Base-by-base conservation (phyloP, 2,888 invertebrate genomes). In the Cordilura impudica region DNA sequence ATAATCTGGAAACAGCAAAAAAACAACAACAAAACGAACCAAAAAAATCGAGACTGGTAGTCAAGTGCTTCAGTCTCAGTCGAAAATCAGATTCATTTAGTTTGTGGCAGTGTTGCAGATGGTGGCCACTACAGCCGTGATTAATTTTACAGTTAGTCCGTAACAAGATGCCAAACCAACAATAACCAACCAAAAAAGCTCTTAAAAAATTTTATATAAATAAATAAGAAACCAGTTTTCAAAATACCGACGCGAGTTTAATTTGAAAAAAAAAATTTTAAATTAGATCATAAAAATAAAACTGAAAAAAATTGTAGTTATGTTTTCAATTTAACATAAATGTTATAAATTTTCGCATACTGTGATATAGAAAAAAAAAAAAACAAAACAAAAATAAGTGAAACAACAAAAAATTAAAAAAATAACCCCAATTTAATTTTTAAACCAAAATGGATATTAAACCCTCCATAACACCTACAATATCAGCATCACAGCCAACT, bases 131-230 rank as follows among this genome's bases (percentile, higher is more conserved):
- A 82, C 76, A 84, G 84, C 86, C 85, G 85, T 88, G 87, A 87
- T 87, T 87, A 87, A 85, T 88, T 88, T 87, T 86, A 86, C 87
- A 84, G 87, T 84, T 86, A 88, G 87, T 87, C 86, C 88, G 84
- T 83, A 87, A 86, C 84, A 86, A 86, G 88, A 86, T 85, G 85
- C 85, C 85, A 87, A 87, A 84, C 84, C 83, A 75, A 81, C 78
- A 81, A 80, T 80, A 82, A 78, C 78, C 49, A 73, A 26, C 54
- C 53, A 47, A 39, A 60, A 70, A 79, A 79, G 73, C 69, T 75
- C 73, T 74, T 39, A 58, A 70, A 63, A 61, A 29, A 61, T 23
- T 26, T 26, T 6, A 26, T 4, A 26, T 2, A 39, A 14, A 63
- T 60, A 56, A 66, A 19, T 39, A 12, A 23, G 14, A 58, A 26